Conservation (phyloP, 1,140 invertebrate species). For the Sarcophaga bullata region DNA sequence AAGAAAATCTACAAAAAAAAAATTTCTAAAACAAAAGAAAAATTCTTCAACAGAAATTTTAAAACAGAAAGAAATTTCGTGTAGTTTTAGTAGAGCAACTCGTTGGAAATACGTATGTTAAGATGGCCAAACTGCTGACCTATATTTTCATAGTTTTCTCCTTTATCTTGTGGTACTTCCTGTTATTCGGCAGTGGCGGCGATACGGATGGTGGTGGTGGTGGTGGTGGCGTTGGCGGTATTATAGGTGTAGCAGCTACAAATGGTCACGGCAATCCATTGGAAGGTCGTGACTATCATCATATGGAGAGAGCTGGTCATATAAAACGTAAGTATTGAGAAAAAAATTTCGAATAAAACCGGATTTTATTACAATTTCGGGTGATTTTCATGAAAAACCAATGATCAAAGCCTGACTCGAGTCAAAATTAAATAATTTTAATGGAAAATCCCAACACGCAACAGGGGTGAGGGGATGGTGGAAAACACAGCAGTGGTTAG, state of each 20-base stretch:
- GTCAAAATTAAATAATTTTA: no score
- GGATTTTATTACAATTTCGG: no score
- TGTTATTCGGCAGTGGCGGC: conserved; percentile 51
- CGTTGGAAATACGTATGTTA: conserved; percentile 1
- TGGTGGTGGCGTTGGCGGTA: conserved; percentile 41
- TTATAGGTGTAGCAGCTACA: conserved; percentile 53
- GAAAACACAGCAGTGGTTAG: no score
- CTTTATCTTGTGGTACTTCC: conserved; percentile 59
- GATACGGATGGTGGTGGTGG: background rate
- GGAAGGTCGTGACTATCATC: conserved; percentile 59
- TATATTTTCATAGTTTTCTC: conserved; percentile 60
- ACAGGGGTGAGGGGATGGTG: no score
- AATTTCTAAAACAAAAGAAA: background rate
- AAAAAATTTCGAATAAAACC: no score
- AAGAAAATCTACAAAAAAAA: background rate
- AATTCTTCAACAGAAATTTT: background rate
- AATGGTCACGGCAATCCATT: conserved; percentile 60
- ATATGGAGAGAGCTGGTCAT: conserved; percentile 61
- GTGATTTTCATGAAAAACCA: no score
- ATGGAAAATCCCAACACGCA: no score
- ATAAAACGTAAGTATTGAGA: conserved; percentile 55
- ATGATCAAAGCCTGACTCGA: no score
- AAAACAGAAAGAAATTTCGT: background rate
- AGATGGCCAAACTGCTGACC: conserved; percentile 63
- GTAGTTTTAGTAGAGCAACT: background rate